Percentiles rank a stretch among this genome's conserved stretches.
These are phyloP conservation scores for Agapornis canus DNA, from an alignment of 2,797 vertebrate genomes.

Conservation along the genomic window DNA sequence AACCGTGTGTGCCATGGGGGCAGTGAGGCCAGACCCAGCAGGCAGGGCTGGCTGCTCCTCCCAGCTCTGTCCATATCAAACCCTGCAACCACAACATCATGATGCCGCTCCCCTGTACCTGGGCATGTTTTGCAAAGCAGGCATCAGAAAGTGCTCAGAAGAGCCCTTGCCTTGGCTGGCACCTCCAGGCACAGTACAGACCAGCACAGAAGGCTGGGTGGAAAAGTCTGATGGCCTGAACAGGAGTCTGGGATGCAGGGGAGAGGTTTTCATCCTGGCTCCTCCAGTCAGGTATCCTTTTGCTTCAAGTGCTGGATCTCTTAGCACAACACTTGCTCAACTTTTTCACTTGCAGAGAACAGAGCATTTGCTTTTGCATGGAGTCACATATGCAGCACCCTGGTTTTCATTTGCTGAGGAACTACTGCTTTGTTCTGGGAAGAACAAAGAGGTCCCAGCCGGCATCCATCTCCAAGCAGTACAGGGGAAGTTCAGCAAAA, in stretches of 20 bases:
- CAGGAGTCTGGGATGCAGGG: neutral
- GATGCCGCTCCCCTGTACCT: neutral
- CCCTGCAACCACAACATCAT: neutral
- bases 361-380: fast-evolving
- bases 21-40: fast-evolving
- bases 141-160: neutral
- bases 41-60: neutral
- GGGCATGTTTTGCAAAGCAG: neutral
- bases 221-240: neutral
- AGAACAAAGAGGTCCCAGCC: neutral
- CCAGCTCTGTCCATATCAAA: neutral
- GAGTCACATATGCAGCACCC: fast-evolving
- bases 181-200: neutral
- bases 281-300: neutral
- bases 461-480: neutral
- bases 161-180: too few species aligned
- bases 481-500: neutral
- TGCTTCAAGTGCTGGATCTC: neutral
- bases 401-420: neutral
- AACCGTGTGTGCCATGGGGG: fast-evolving
- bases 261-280: neutral
- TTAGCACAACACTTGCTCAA: neutral
- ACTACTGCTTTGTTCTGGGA: neutral
- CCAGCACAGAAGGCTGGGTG: neutral
- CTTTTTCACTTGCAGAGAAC: neutral